phyloP scores from a whole-genome alignment of 2,113 vertebrate species.

The Panurus biarmicus region DNA sequence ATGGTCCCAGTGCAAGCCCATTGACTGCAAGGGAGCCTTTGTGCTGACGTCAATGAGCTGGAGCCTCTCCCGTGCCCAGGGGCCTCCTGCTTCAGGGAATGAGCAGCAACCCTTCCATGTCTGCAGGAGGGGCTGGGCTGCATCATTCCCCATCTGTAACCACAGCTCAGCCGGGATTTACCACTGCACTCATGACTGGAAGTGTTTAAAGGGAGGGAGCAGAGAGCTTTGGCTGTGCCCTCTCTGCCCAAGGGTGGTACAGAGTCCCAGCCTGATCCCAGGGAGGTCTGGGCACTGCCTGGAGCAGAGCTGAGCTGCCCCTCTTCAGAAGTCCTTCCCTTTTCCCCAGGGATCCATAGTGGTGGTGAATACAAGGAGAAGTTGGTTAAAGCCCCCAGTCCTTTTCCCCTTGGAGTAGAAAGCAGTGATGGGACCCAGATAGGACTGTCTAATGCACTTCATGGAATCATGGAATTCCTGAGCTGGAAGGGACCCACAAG shows the following conservation, averaged over 20 bases:
- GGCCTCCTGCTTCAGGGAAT: conserved; percentile 23
- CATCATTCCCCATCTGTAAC: background rate
- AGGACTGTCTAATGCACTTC: too few species aligned
- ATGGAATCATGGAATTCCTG: too few species aligned
- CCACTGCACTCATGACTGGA: background rate
- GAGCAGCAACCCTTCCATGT: conserved; percentile 8
- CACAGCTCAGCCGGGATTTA: background rate
- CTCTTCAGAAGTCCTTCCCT: too few species aligned
- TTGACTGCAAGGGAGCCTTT: background rate
- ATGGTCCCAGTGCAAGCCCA: background rate
- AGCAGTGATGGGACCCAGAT: too few species aligned
- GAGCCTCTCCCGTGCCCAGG: background rate
- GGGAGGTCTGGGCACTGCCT: background rate
- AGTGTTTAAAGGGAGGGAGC: background rate
- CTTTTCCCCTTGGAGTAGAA: too few species aligned
- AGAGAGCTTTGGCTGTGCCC: background rate
- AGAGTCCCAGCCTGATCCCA: background rate
- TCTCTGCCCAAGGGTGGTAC: background rate
- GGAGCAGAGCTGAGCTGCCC: too few species aligned
- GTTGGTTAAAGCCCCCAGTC: too few species aligned
- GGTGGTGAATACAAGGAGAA: too few species aligned
- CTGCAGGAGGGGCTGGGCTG: conserved; percentile 8
- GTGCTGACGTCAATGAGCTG: background rate
- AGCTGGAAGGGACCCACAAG: background rate
- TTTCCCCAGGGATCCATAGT: too few species aligned